phyloP scores from a whole-genome alignment of 2,888 invertebrate species.

The Unio delphinus region DNA sequence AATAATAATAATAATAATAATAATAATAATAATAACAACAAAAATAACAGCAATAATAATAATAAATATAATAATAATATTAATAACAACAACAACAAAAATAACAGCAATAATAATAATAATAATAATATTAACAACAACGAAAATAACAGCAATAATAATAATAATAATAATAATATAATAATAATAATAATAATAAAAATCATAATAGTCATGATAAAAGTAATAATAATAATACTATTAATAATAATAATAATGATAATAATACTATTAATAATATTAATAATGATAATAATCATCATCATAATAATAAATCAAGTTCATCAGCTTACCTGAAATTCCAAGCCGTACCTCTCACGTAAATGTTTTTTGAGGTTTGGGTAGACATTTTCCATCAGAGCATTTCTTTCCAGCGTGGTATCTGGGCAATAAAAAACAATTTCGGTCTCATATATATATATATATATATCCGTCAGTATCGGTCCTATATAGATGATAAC shows the following conservation, averaged over 20 bases:
- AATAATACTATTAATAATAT: background rate
- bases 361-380: constrained; percentile 97
- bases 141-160: background rate
- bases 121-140: background rate
- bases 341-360: constrained; percentile 95
- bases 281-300: background rate
- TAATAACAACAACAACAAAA: background rate
- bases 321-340: constrained; percentile 86
- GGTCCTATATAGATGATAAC: no score
- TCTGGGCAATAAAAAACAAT: constrained; percentile 75
- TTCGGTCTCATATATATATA: no score
- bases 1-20: background rate
- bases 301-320: background rate
- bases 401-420: constrained; percentile 97
- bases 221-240: background rate
- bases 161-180: background rate
- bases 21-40: constrained; percentile 1
- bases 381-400: constrained; percentile 97
- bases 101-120: background rate
- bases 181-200: background rate
- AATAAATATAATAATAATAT: background rate
- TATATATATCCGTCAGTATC: no score
- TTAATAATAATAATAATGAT: background rate
- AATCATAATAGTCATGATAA: background rate
- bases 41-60: background rate